These are phyloP conservation scores for Podarcis muralis DNA, from an alignment of 2,113 vertebrate genomes.

Conservation along the genomic window DNA sequence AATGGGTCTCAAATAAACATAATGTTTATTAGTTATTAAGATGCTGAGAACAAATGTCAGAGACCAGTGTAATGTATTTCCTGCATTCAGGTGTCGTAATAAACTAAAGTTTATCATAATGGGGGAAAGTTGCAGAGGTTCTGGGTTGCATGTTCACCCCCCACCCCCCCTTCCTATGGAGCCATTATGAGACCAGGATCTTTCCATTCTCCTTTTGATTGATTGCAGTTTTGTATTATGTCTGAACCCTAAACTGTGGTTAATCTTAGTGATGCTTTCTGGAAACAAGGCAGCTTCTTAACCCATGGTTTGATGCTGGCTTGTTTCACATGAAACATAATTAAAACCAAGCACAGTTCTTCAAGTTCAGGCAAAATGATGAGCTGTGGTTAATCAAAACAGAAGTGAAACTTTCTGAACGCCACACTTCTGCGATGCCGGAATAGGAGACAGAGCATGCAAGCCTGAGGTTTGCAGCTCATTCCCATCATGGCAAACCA, in stretches of 20 bases:
- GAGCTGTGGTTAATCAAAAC: not conserved
- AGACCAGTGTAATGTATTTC: not conserved
- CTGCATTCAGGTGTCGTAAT: not conserved
- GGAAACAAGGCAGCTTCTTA: not conserved
- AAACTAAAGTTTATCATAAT: not conserved
- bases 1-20: not conserved
- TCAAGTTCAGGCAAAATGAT: not conserved
- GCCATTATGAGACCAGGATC: not conserved
- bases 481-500: not conserved
- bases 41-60: not conserved
- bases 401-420: too few relatives aligned
- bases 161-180: too few relatives aligned
- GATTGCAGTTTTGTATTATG: not conserved
- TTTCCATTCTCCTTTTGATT: not conserved
- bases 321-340: not conserved
- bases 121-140: not conserved
- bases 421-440: too few relatives aligned
- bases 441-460: not conserved
- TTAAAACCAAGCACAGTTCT: not conserved
- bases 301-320: not conserved
- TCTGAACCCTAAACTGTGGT: not conserved
- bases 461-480: not conserved
- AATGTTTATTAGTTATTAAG: too few relatives aligned
- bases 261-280: not conserved
- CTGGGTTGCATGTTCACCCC: too few relatives aligned